These are phyloP conservation scores for Athripsodes cinereus DNA, from an alignment of 2,888 invertebrate genomes.

Conservation along the genomic window DNA sequence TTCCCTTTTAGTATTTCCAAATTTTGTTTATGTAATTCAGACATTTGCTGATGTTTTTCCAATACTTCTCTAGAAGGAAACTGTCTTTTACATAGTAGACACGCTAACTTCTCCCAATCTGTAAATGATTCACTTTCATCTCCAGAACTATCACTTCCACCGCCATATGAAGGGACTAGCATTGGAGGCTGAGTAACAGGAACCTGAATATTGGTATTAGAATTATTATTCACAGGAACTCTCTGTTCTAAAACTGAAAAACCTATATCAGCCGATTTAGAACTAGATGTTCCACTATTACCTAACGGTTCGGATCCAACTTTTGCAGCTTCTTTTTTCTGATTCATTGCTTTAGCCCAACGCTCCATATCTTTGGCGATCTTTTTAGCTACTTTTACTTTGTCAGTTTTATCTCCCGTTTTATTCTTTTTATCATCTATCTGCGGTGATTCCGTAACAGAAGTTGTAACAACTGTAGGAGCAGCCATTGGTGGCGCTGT, in stretches of 20 bases:
- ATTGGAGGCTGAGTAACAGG: slow-evolving; percentile 42
- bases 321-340: slow-evolving; percentile 75
- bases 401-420: slow-evolving; percentile 76
- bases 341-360: slow-evolving; percentile 96
- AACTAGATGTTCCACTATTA: slow-evolving; percentile 40
- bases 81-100: slow-evolving; percentile 90
- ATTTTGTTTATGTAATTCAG: slow-evolving; percentile 91
- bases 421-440: slow-evolving; percentile 60
- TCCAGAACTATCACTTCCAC: slow-evolving; percentile 58
- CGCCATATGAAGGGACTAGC: slow-evolving; percentile 72
- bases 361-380: slow-evolving; percentile 83
- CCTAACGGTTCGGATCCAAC: slow-evolving; percentile 46
- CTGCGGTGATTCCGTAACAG: slow-evolving; percentile 6
- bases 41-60: slow-evolving; percentile 85
- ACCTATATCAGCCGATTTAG: slow-evolving; percentile 87
- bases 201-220: slow-evolving; percentile 35
- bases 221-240: slow-evolving; percentile 31
- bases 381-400: slow-evolving; percentile 95
- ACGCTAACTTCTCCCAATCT: slow-evolving; percentile 87
- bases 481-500: slow-evolving; percentile 30
- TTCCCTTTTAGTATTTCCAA: slow-evolving; percentile 50
- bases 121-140: slow-evolving; percentile 74
- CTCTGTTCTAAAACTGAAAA: slow-evolving; percentile 73
- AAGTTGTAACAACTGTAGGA: slow-evolving; percentile 27
- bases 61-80: slow-evolving; percentile 87